Conservation (phyloP, 2,797 vertebrate genomes). For the Discoglossus pictus region DNA sequence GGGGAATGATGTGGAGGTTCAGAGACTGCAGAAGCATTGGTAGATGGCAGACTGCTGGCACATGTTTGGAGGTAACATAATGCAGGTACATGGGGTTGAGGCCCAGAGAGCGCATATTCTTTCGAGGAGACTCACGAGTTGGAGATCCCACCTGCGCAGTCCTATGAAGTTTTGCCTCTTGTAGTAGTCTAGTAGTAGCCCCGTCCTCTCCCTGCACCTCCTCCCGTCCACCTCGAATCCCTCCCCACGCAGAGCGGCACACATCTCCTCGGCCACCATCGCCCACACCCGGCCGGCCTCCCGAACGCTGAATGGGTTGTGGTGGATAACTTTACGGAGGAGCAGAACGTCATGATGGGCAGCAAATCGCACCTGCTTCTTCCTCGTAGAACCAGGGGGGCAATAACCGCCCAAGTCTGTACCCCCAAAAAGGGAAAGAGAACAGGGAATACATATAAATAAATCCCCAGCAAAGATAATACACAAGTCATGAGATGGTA, state of each 20-base stretch:
- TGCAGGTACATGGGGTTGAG: not conserved
- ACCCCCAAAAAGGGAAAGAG: not conserved
- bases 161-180: conserved; percentile 78
- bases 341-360: conserved; percentile 78
- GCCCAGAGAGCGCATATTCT: not conserved
- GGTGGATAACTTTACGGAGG: conserved; percentile 73
- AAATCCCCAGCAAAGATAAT: too few relatives aligned
- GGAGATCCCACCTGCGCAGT: conserved; percentile 67
- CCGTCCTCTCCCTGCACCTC: conserved; percentile 76
- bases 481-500: too few relatives aligned
- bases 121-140: too few relatives aligned
- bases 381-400: conserved; percentile 67
- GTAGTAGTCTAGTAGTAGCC: conserved; percentile 79
- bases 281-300: conserved; percentile 76
- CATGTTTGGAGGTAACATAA: not conserved
- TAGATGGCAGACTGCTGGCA: too few relatives aligned
- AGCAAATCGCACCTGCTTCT: conserved; percentile 77
- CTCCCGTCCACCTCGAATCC: conserved; percentile 78
- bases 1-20: not conserved
- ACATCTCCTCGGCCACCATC: conserved; percentile 74
- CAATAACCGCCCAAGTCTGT: conserved; percentile 27
- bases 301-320: conserved; percentile 76
- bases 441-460: too few relatives aligned
- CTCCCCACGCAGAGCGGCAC: conserved; percentile 71
- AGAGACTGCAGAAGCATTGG: not conserved